Evolutionary conservation across 2,888 invertebrate genomes (phyloP), one percentile per base, ranked within the genome.

Genomic region (Pteria penguin): DNA sequence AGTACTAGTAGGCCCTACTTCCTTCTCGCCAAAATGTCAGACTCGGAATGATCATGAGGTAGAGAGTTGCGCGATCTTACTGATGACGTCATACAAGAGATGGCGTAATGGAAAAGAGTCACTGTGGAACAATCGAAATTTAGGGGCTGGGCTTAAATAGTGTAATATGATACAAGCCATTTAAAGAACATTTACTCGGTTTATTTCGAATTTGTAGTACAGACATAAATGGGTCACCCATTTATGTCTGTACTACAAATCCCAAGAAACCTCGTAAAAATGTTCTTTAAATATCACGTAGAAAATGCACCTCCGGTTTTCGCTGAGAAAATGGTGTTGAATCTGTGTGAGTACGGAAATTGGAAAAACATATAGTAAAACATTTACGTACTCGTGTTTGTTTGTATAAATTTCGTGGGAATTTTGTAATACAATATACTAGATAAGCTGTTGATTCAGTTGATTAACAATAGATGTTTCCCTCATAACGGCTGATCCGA

Each of bases 161-260:
- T n/a, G 8, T 36, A 14, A 11, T 24, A 62, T 33, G 62, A 36
- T 62, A 62, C 33, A 62, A 32, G 33, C 32, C 24, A 62, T 33
- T 62, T 62, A 62, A 31, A 33, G 33, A 62, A 62, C 62, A 32
- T 29, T 62, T 4, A 32, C 62, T 62, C 26, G 61, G 45, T 36
- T 36, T 36, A 14, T 36, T 36, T n/a, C 8, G 45, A 14, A 36
- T 36, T 36, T 36, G 45, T 36, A 36, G 45, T 14, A 36, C 45
- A 36, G 45, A 14, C 45, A 36, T 5, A 5, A 36, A 36, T 14
- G 5, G 8, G 45, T n/a, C 45, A 36, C 45, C 45, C 45, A 36
- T 36, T 36, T 36, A 5, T 36, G 45, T 14, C 45, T 36, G 45
- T 36, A 36, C 45, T 36, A 36, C 45, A 36, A 36, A 36, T 36